phyloP scores from a whole-genome alignment of 1,140 invertebrate species.

The Dermatophagoides farinae region DNA sequence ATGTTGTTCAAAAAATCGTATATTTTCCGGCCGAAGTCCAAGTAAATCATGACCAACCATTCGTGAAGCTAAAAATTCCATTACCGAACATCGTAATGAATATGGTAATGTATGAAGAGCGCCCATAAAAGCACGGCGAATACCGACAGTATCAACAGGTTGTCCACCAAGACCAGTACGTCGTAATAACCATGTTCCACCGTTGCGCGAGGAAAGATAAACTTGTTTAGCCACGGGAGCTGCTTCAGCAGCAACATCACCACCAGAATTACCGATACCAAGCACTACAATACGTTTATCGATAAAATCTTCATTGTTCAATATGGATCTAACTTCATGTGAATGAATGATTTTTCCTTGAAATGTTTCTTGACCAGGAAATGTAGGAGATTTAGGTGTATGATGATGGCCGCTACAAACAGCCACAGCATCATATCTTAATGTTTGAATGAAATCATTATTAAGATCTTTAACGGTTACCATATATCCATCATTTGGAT shows the following conservation, averaged over 20 bases:
- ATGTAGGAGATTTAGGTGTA: not conserved
- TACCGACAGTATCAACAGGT: slow-evolving; percentile 22
- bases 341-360: slow-evolving; percentile 29
- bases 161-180: slow-evolving; percentile 24
- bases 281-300: slow-evolving; percentile 29
- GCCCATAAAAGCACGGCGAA: slow-evolving; percentile 13
- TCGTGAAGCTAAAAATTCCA: slow-evolving; percentile 16
- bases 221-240: slow-evolving; percentile 28
- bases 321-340: slow-evolving; percentile 24
- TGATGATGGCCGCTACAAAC: slow-evolving; percentile 25
- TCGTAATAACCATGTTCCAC: slow-evolving; percentile 29
- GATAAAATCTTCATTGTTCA: slow-evolving; percentile 22
- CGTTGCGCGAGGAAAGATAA: slow-evolving; percentile 28
- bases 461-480: not conserved
- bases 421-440: slow-evolving; percentile 21
- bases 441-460: not conserved
- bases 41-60: slow-evolving; percentile 30
- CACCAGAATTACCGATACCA: slow-evolving; percentile 35
- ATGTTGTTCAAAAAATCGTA: slow-evolving; percentile 29
- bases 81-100: slow-evolving; percentile 3
- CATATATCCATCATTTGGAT: not conserved
- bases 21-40: slow-evolving; percentile 27
- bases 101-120: slow-evolving; percentile 14
- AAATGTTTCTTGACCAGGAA: slow-evolving; percentile 25
- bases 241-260: slow-evolving; percentile 33